Percentiles rank a stretch among this genome's conserved stretches.
Evolutionary conservation across 2,113 vertebrate species (phyloP).

Genomic region (Malaclemys terrapin): DNA sequence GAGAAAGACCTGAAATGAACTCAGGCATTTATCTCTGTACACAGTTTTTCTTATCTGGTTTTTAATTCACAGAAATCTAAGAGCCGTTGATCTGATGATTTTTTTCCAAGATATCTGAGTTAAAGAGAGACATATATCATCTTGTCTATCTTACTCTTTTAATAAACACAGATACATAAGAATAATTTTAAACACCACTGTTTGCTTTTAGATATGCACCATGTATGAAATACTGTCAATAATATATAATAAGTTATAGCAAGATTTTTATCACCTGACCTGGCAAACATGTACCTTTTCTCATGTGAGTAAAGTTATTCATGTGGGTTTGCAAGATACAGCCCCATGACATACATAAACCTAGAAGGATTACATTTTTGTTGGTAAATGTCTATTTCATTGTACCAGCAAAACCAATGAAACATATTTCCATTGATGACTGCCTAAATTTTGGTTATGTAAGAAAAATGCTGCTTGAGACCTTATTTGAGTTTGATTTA

Average conservation of each 20-base stretch:
- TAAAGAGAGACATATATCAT: neutral
- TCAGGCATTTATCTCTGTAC: conserved; percentile 9
- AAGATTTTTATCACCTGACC: neutral
- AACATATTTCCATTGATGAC: neutral
- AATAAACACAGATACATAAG: neutral
- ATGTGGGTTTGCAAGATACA: neutral
- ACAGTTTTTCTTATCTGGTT: conserved; percentile 13
- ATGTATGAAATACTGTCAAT: neutral
- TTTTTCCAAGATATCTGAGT: neutral
- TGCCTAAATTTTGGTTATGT: neutral
- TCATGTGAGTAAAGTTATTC: neutral
- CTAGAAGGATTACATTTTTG: neutral
- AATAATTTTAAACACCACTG: neutral
- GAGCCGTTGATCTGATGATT: neutral
- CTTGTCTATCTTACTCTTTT: neutral
- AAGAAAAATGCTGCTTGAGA: neutral
- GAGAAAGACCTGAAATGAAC: conserved; percentile 79
- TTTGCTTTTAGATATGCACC: neutral
- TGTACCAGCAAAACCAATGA: neutral
- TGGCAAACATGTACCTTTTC: neutral
- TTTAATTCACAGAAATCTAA: conserved; percentile 49
- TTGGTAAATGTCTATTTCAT: neutral
- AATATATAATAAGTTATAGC: neutral
- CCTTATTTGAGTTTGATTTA: neutral
- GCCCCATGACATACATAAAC: neutral